Conservation (phyloP, 1,140 invertebrate species). For the Nasonia longicornis region DNA sequence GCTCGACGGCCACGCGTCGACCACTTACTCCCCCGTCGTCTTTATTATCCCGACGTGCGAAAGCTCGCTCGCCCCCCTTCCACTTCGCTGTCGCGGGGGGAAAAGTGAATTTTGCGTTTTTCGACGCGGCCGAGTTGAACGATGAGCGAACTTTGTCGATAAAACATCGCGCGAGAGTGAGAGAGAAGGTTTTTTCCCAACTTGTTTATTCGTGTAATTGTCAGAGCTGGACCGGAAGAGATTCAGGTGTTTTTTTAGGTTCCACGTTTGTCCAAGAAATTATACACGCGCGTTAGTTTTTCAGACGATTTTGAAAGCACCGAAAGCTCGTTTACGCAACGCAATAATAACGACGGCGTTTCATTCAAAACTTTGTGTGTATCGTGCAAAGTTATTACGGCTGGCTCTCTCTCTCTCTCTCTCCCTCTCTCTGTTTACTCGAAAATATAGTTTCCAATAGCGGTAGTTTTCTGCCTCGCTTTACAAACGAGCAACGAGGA, state of each 20-base stretch:
- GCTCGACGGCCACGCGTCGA: conserved; percentile 51
- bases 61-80: neutral
- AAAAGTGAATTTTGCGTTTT: conserved; percentile 35
- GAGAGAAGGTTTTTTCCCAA: neutral
- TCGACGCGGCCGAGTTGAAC: neutral
- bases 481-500: neutral
- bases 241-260: no score
- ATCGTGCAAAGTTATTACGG: neutral
- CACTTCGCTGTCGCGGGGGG: no score
- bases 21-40: conserved; percentile 23
- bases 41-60: conserved; percentile 25
- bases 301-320: neutral
- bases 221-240: neutral
- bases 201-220: neutral
- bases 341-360: neutral
- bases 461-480: neutral
- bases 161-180: neutral
- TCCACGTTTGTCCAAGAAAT: neutral
- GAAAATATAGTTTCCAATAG: neutral
- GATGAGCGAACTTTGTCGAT: conserved; percentile 21
- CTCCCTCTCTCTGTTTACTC: neutral
- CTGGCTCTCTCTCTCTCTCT: neutral
- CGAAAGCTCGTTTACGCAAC: neutral
- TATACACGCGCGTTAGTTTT: neutral
- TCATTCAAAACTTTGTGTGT: neutral